Percentiles rank a stretch among this genome's conserved stretches.
These are phyloP conservation scores for Thamnaconus septentrionalis DNA, from an alignment of 2,113 vertebrate genomes.

Conservation along the genomic window DNA sequence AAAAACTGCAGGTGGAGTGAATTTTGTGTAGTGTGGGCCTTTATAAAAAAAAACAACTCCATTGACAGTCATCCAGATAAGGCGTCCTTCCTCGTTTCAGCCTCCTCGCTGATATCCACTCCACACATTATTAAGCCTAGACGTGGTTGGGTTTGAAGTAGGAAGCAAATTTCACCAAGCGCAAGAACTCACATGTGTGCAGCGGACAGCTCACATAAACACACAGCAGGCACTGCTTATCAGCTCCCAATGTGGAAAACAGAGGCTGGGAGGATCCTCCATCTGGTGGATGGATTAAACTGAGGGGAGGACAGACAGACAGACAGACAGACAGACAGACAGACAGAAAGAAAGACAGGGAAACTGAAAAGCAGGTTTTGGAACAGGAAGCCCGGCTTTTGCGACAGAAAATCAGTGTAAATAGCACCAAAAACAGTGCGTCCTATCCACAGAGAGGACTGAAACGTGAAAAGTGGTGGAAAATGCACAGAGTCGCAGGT, in stretches of 20 bases:
- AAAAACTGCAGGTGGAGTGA: too few relatives aligned
- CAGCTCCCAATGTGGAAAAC: slow-evolving; percentile 47
- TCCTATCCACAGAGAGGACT: too few relatives aligned
- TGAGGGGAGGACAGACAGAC: slow-evolving; percentile 8
- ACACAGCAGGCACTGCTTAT: slow-evolving; percentile 12
- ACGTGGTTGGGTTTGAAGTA: not conserved
- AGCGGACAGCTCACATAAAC: slow-evolving; percentile 27
- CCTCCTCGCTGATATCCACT: too few relatives aligned
- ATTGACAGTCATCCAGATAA: too few relatives aligned
- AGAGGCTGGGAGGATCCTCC: slow-evolving; percentile 32
- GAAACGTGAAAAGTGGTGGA: too few relatives aligned
- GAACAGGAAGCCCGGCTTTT: too few relatives aligned
- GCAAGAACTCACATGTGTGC: not conserved
- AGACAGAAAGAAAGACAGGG: slow-evolving; percentile 14
- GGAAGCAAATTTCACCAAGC: not conserved
- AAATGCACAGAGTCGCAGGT: too few relatives aligned
- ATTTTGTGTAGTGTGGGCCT: too few relatives aligned
- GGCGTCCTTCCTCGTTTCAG: too few relatives aligned
- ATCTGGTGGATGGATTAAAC: slow-evolving; percentile 71
- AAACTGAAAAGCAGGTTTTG: slow-evolving; percentile 27
- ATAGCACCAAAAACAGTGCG: too few relatives aligned
- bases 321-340: slow-evolving; percentile 23
- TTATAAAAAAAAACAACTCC: too few relatives aligned
- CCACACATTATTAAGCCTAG: too few relatives aligned
- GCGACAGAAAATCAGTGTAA: not conserved